Base-by-base conservation (phyloP, 2,888 invertebrate genomes). In the Leistus spinibarbis region DNA sequence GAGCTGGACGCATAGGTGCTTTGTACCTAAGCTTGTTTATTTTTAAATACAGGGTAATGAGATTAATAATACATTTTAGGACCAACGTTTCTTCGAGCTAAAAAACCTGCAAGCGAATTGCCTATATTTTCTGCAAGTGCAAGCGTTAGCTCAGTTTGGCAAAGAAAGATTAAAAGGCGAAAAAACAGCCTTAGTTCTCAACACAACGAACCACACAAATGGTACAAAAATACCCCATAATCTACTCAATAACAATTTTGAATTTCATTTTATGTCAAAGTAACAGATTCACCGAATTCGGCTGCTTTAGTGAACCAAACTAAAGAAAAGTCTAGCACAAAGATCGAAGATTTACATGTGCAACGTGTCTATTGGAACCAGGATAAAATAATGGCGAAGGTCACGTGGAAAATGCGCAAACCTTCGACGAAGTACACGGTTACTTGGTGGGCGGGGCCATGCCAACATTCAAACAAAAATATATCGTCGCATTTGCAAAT, bases 111-210 rank as follows among this genome's bases (percentile, higher is more conserved):
- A 90, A 79, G 89, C 90, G 4, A 90, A 92, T 81, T 92, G 92
- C 0, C 89, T 91, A 84, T 94, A 94, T 82, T 93, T 93, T 81
- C 87, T 94, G 56, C 93, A 94, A 90, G 92, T 94, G 3, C 93
- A 93, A 85, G 93, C 93, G 3, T 88, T 93, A 77, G 90, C 91
- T 40, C 89, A 91, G 79, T 93, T 88, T 80, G 93, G 93, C 1
- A 87, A 88, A 66, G 89, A 91, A 10, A 89, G 91, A 78, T 84
- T 93, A 17, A 89, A 91, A 68, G 92, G 93, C 70, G 90, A 91
- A 63, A 93, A 93, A 80, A 90, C 91, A 0, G 91, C 91, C 9
- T 87, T 92, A 71, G 89, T 93, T 68, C 89, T 91, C 80, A 93
- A 94, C 82, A 93, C 93, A 1, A 92, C 92, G 5, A 87, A 87